Base-by-base conservation (phyloP, 1,140 invertebrate genomes). In the Calliopsis andreniformis region DNA sequence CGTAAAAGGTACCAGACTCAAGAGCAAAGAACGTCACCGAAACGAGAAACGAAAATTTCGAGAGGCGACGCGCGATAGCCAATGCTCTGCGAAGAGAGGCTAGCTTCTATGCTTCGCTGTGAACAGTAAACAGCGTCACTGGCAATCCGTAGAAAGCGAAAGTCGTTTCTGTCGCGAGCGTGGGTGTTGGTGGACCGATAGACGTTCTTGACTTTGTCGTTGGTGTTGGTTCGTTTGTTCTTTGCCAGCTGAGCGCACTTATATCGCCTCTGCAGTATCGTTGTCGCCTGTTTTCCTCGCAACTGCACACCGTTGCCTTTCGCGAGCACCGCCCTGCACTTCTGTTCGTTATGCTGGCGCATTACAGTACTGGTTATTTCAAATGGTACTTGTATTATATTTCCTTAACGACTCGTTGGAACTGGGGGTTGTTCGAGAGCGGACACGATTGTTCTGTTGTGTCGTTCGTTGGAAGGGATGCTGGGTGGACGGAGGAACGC, bases 1-100 rank as follows among this genome's bases (percentile, higher is more conserved):
- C 28, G 72, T 70, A 53, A 80, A 85, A 90, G 88, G 89, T 89
- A 91, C 76, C 83, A 56, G 47, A 83, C 47, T 42, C 58, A 61
- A 25, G 14, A 68, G 51, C 59, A 23, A 45, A 56, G 58, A 53
- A n/a, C n/a, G n/a, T 63, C 32, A 61, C 49, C 56, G 20, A 66
- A 61, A 68, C 10, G 4, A 10, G 4, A 10, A 25, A 32, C 1
- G 7, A 61, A 53, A 47, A 73, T 10, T 0, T 3, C 28, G 14
- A 0, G 1, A 1, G 23, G 42, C 25, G 45, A 16, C 16, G 5
- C n/a, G n/a, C n/a, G n/a, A n/a, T n/a, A n/a, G n/a, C n/a, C n/a
- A 12, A 16, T 23, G 3, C 14, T 32, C 12, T 16, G 0, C 1
- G 23, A 59, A 18, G 6, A 39, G n/a, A 64, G 8, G 30, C 61